Evolutionary conservation across 2,797 vertebrate genomes (phyloP), one percentile per base, ranked within the genome.

Genomic region (Antrozous pallidus): DNA sequence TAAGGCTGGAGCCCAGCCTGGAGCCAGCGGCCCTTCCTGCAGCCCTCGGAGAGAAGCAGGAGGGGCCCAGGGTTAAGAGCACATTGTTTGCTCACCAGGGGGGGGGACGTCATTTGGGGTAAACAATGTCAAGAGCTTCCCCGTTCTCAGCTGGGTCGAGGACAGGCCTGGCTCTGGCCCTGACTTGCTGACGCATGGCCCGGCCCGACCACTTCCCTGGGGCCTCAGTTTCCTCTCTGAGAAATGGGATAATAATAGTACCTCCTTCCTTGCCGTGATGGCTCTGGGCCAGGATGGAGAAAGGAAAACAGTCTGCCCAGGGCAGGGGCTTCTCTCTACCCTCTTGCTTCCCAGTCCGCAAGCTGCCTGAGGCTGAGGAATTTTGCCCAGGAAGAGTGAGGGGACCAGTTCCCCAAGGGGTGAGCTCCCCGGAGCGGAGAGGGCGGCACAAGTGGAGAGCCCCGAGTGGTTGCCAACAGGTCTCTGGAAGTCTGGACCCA

Each of bases 81-180:
- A 2, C 78, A 96, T 95, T 97, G 96, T 97, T 95, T 86, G 17
- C 81, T 85, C 13, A 0, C 5, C 22, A 2, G 17, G 6, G 65
- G 40, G 8, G 42, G 42, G 38, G 45, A 91, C 2, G 51, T 81
- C 92, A 82, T 14, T 81, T 49, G 88, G 88, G 92, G 90, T 92
- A 96, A 96, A 97, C 95, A 97, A 94, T 88, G 93, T 94, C 90
- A 88, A 96, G 88, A 88, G 88, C 63, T 95, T 96, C n/a, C 90
- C 94, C 10, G 45, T 90, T 92, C 94, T 82, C 90, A n/a, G 51
- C 73, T 0, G 56, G 20, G 75, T 40, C 71, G 10, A 3, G 5
- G 87, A 77, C 75, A 38, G 61, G 40, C 84, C 94, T 81, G 13
- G 90, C 63, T 90, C 84, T 7, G n/a, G 13, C 77, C 61, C 54